Conservation (phyloP, 2,888 invertebrate species). For the Alsophila aescularia region DNA sequence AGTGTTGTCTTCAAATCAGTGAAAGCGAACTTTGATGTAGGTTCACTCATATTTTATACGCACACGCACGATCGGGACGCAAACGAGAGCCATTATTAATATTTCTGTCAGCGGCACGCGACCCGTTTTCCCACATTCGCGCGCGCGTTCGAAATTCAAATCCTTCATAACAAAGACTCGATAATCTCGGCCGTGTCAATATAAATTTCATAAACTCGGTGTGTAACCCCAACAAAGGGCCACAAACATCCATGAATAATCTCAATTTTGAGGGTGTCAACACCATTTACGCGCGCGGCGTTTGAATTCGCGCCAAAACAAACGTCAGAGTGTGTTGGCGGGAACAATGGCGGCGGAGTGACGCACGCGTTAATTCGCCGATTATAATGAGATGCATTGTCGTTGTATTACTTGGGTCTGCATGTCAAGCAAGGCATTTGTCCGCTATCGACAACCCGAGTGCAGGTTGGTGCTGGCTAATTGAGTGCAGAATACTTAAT, state of each 20-base stretch:
- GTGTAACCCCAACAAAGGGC: conserved; percentile 72
- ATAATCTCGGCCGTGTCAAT: conserved; percentile 79
- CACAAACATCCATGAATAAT: conserved; percentile 81
- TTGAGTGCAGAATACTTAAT: conserved; percentile 7
- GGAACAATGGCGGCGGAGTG: conserved; percentile 64
- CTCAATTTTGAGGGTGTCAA: conserved; percentile 81
- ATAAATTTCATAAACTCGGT: conserved; percentile 80
- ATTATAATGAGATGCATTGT: conserved; percentile 69
- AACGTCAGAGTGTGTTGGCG: conserved; percentile 66
- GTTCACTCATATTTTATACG: conserved; percentile 17
- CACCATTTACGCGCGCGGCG: conserved; percentile 65
- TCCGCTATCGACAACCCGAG: conserved; percentile 38
- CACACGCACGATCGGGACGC: not conserved
- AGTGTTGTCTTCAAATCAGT: conserved; percentile 70
- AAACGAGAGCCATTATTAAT: conserved; percentile 62
- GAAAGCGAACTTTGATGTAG: conserved; percentile 51
- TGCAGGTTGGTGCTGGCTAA: conserved; percentile 28
- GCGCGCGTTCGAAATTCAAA: conserved; percentile 64
- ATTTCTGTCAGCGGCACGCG: conserved; percentile 74
- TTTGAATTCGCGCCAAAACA: conserved; percentile 73
- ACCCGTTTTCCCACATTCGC: conserved; percentile 65
- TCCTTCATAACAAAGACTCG: conserved; percentile 75
- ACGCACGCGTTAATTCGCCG: conserved; percentile 60
- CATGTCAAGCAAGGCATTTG: conserved; percentile 40
- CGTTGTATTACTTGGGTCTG: conserved; percentile 66